Evolutionary conservation across 2,113 vertebrate species (phyloP).

Genomic region (Campylomormyrus tamandua): DNA sequence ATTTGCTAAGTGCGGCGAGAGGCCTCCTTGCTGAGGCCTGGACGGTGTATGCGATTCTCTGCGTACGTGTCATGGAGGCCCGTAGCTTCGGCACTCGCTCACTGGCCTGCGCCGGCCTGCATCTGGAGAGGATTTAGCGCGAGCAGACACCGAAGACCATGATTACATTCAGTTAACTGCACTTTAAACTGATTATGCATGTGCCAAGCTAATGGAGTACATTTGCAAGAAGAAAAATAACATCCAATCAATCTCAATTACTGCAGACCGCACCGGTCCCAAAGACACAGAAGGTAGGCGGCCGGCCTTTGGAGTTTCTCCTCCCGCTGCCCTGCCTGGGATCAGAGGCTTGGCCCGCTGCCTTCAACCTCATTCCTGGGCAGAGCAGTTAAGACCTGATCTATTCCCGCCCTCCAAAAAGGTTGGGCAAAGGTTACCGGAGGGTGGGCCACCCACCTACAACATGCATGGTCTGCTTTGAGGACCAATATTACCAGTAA

Average conservation of each 20-base stretch:
- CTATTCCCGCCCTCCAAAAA: neutral
- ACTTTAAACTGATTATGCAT: conserved; percentile 87
- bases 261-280: conserved; percentile 65
- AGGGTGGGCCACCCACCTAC: neutral
- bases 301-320: conserved; percentile 28
- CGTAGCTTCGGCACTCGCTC: conserved; percentile 50
- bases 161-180: conserved; percentile 84
- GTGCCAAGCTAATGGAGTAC: conserved; percentile 85
- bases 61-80: neutral
- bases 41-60: neutral
- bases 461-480: neutral
- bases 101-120: conserved; percentile 53
- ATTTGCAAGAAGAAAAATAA: conserved; percentile 85
- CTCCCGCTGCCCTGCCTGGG: neutral
- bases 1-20: neutral
- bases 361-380: conserved; percentile 35
- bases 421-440: neutral
- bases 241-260: conserved; percentile 84
- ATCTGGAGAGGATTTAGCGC: conserved; percentile 95
- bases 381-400: neutral
- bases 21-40: neutral
- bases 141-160: conserved; percentile 89
- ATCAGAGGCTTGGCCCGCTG: conserved; percentile 20
- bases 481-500: neutral
- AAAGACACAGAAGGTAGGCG: conserved; percentile 52